A percentile compares a stretch with the other conserved stretches of the same genome.
phyloP scores from a whole-genome alignment of 2,888 invertebrate genomes.

The Epirrhoe tristata region DNA sequence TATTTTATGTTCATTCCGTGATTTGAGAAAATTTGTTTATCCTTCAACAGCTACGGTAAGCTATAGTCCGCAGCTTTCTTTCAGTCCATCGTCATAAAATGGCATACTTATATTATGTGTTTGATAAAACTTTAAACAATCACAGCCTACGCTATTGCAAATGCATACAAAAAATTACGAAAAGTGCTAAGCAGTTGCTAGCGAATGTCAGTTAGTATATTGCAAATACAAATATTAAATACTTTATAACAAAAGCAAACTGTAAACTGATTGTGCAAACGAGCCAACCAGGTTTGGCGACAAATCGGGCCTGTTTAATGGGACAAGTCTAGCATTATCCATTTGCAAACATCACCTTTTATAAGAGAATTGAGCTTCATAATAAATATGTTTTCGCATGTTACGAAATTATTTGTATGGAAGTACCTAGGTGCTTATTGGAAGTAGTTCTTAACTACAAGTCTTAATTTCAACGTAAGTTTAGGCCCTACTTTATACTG shows the following conservation, averaged over 20 bases:
- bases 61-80: not conserved
- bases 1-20: conserved; percentile 38
- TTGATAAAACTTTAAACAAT: conserved; percentile 5
- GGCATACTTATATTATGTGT: not conserved
- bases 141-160: conserved; percentile 15
- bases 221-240: conserved; percentile 63
- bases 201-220: conserved; percentile 53
- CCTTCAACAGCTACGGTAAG: conserved; percentile 12
- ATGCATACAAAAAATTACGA: conserved; percentile 48
- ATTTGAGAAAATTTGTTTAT: conserved; percentile 31
- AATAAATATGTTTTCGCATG: not conserved
- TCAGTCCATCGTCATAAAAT: not conserved
- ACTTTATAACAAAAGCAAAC: conserved; percentile 51
- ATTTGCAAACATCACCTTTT: not conserved
- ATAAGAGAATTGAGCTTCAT: not conserved
- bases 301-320: conserved; percentile 9
- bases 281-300: conserved; percentile 18
- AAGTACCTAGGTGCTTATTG: not conserved
- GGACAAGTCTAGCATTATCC: not conserved
- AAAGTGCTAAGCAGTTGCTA: conserved; percentile 56
- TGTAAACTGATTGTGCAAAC: conserved; percentile 34
- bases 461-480: no score
- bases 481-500: no score
- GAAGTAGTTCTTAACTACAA: no score
- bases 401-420: not conserved